Base-by-base conservation (phyloP, 1,140 invertebrate genomes). In the Lepidurus couesii region DNA sequence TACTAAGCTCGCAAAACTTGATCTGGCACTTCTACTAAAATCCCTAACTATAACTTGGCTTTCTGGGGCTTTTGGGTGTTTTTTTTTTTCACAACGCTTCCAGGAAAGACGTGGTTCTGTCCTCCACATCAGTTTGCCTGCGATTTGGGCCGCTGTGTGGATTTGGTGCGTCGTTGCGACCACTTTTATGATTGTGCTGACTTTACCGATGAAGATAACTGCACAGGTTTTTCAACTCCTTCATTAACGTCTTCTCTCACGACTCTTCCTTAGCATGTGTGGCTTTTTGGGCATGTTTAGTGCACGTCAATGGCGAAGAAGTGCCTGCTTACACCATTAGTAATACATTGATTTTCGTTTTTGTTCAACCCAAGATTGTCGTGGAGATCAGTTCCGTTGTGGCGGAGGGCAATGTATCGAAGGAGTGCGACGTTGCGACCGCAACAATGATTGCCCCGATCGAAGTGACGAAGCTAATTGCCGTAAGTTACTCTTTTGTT, bases 401-500 rank as follows among this genome's bases (percentile, higher is more conserved):
- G 82, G 83, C 75, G 85, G 79, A 81, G 88, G 84, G 16, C 79
- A 81, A 53, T 89, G 88, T 81, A 90, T 93, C 83, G 88, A 88
- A 79, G 83, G 84, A 82, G 85, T 87, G 80, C 89, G 91, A 83
- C 90, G 91, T 84, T 95, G 94, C 87, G 92, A 96, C 89, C 92
- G 92, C 87, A 90, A 89, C 85, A 91, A 91, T 88, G 93, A 96
- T 88, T 97, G 95, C 88, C 89, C 89, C 85, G 94, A 96, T 88
- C 92, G 92, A 88, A 94, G 93, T 81, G 95, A 97, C 86, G 95
- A 97, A 88, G 91, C 93, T 85, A 91, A 92, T 86, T 96, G 94
- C 89, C 78, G 83, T 85, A 81, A 82, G 83, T 82, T 79, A 74
- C 74, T 80, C 77, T 78, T 78, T 74, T 79, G 79, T n/a, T n/a